Conservation (phyloP, 2,113 vertebrate species). For the Hepsetus odoe region DNA sequence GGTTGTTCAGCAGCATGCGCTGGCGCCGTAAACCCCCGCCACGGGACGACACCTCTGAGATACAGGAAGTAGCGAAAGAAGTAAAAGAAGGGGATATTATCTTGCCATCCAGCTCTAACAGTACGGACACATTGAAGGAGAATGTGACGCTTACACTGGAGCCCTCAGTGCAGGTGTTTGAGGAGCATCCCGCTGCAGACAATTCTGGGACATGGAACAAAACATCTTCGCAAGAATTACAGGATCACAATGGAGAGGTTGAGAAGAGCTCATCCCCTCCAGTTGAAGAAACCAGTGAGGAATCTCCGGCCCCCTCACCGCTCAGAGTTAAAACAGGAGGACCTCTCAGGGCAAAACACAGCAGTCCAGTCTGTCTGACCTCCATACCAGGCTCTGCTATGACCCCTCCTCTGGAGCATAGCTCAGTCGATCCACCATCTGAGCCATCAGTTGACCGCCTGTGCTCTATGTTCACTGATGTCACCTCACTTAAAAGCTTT, state of each 20-base stretch:
- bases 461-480: conserved; percentile 96
- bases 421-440: conserved; percentile 87
- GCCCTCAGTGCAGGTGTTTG: conserved; percentile 71
- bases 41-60: conserved; percentile 70
- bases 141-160: conserved; percentile 75
- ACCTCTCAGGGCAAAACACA: conserved; percentile 62
- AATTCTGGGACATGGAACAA: conserved; percentile 61
- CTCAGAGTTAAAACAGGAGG: conserved; percentile 46
- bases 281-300: conserved; percentile 50
- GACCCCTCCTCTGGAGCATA: conserved; percentile 80
- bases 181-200: conserved; percentile 57
- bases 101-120: conserved; percentile 73
- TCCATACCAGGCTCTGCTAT: conserved; percentile 66
- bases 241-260: conserved; percentile 27
- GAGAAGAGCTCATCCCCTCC: conserved; percentile 6
- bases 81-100: conserved; percentile 67
- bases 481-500: conserved; percentile 99
- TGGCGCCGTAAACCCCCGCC: conserved; percentile 83
- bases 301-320: conserved; percentile 64
- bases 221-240: conserved; percentile 36
- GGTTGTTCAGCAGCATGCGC: conserved; percentile 89
- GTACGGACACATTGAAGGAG: conserved; percentile 77
- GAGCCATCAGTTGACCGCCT: conserved; percentile 89
- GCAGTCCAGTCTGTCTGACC: conserved; percentile 43
- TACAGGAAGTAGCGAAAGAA: conserved; percentile 63